Conservation (phyloP, 2,113 vertebrate genomes). For the Cnemophilus loriae region DNA sequence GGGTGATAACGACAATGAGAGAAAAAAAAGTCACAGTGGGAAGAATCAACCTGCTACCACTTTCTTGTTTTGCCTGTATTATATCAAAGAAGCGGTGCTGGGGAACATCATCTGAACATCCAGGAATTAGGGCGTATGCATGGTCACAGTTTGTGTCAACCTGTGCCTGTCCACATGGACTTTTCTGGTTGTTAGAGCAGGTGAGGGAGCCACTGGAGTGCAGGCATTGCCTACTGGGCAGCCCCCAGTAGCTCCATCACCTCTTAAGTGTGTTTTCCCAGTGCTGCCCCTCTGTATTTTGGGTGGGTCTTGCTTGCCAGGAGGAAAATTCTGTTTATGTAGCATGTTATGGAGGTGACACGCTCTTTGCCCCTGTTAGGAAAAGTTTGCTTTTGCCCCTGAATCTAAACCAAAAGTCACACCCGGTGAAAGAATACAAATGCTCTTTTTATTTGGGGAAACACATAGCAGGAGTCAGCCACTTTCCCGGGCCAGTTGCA, state of each 20-base stretch:
- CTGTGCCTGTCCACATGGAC: not conserved
- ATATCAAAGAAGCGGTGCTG: not conserved
- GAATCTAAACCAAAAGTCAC: constrained; percentile 36
- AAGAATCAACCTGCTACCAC: not conserved
- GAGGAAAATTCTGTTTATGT: constrained; percentile 41
- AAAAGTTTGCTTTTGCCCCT: constrained; percentile 30
- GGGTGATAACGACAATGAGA: not conserved
- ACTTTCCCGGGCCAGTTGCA: not conserved
- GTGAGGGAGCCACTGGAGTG: not conserved
- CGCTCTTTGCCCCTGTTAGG: constrained; percentile 9
- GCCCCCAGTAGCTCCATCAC: not conserved
- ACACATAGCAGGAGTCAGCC: not conserved
- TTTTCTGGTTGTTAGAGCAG: not conserved
- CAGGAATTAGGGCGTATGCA: not conserved
- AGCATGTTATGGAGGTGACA: constrained; percentile 37
- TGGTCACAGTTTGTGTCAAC: not conserved
- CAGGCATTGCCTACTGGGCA: not conserved
- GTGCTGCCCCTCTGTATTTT: not conserved
- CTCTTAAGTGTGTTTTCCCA: not conserved
- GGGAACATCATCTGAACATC: not conserved
- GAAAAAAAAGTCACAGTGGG: not conserved
- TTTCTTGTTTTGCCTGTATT: accelerated
- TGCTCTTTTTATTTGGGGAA: not conserved
- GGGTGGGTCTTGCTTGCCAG: constrained; percentile 25
- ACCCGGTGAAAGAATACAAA: not conserved